Percentiles rank a stretch among this genome's conserved stretches.
Evolutionary conservation across 2,113 vertebrate genomes (phyloP).

Genomic region (Formicarius rufipectus): DNA sequence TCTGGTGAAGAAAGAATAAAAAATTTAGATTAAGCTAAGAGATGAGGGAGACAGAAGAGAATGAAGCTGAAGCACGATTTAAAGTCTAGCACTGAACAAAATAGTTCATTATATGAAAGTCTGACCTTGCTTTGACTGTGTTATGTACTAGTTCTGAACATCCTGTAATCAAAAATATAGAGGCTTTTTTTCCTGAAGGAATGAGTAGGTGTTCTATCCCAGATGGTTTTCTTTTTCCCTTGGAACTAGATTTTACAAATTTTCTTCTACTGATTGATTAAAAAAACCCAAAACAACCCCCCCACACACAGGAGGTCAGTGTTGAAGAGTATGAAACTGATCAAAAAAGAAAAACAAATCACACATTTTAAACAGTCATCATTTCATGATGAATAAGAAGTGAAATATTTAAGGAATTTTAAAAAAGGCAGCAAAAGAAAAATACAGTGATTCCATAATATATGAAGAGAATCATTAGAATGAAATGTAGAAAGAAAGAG

Average conservation of each 20-base stretch:
- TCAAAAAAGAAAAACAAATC: not conserved
- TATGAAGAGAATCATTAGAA: not conserved
- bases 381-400: not conserved
- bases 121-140: not conserved
- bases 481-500: not conserved
- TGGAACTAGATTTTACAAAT: not conserved
- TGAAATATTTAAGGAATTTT: not conserved
- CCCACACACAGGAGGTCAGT: not conserved
- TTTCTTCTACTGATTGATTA: not conserved
- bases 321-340: not conserved
- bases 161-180: not conserved
- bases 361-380: not conserved
- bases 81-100: not conserved
- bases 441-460: not conserved
- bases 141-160: not conserved
- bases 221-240: not conserved
- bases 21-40: not conserved
- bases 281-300: not conserved
- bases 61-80: not conserved
- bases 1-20: not conserved
- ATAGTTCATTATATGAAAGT: not conserved
- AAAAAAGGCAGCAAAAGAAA: not conserved
- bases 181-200: not conserved
- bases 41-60: not conserved
- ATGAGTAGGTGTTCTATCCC: not conserved